Evolutionary conservation across 2,113 vertebrate genomes (phyloP).

Genomic region (Platysternon megacephalum): DNA sequence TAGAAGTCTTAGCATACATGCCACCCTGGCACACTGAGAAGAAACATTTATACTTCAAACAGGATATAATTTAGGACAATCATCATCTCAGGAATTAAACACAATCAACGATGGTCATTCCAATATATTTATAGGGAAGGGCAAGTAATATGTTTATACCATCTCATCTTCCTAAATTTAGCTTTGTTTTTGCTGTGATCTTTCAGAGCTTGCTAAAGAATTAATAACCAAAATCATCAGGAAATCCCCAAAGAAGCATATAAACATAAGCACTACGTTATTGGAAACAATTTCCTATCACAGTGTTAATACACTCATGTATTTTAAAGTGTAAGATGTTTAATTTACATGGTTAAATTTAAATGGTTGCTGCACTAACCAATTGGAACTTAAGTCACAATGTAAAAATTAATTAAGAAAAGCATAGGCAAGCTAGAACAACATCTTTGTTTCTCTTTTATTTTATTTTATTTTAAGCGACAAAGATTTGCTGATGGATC

Average conservation of each 20-base stretch:
- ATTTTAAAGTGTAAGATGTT: background rate
- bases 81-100: slow-evolving; percentile 46
- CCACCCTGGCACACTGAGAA: background rate
- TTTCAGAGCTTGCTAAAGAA: slow-evolving; percentile 28
- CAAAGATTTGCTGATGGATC: background rate
- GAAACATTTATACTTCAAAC: slow-evolving; percentile 49
- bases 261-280: background rate
- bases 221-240: background rate
- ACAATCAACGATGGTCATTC: slow-evolving; percentile 29
- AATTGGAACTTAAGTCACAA: background rate
- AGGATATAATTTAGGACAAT: slow-evolving; percentile 45
- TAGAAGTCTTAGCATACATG: background rate
- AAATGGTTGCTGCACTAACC: background rate
- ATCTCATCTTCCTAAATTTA: slow-evolving; percentile 19
- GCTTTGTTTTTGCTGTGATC: background rate
- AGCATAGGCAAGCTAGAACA: background rate
- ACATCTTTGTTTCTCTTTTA: background rate
- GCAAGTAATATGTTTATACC: slow-evolving; percentile 32
- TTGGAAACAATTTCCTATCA: background rate
- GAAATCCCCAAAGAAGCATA: background rate
- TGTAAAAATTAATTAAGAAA: background rate
- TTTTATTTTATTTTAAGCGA: background rate
- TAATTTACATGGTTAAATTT: too few species aligned
- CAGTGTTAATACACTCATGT: background rate
- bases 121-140: slow-evolving; percentile 16